Evolutionary conservation across 1,140 invertebrate genomes (phyloP).

Genomic region (Oncopodura yosiiana): DNA sequence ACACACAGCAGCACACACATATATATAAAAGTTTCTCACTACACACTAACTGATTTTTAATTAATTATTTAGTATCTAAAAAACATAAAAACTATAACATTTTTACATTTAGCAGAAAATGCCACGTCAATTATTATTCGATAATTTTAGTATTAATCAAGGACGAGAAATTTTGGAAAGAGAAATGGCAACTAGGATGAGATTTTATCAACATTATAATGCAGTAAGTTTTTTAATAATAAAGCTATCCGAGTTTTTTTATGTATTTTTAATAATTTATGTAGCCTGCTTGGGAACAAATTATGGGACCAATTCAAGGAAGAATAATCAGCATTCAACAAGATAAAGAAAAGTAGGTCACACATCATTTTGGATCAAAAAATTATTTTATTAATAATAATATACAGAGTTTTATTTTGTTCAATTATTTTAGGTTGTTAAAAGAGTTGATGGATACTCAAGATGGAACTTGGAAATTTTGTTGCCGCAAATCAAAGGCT

Average conservation of each 20-base stretch:
- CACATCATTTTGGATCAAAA: background rate
- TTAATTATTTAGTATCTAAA: too few species aligned
- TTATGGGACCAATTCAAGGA: constrained; percentile 25
- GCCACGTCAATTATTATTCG: background rate
- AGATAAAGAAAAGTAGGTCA: constrained; percentile 21
- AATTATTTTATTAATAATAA: background rate
- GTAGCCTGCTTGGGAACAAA: constrained; percentile 18
- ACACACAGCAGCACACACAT: too few species aligned
- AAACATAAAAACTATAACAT: background rate
- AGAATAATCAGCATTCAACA: constrained; percentile 16
- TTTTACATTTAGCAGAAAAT: background rate
- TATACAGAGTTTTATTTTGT: background rate
- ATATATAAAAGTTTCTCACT: too few species aligned
- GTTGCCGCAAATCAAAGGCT: constrained; percentile 15
- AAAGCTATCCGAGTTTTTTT: background rate
- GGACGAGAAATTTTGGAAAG: constrained; percentile 2
- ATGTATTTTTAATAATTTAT: background rate
- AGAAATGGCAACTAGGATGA: background rate
- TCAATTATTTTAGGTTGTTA: background rate
- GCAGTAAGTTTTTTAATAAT: background rate
- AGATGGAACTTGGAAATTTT: constrained; percentile 11
- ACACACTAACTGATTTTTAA: too few species aligned
- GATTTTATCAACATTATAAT: constrained; percentile 7
- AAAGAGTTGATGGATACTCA: background rate
- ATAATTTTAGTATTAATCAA: background rate